Conservation (phyloP, 92 coral and sea anemone species). For the Desmophyllum pertusum region DNA sequence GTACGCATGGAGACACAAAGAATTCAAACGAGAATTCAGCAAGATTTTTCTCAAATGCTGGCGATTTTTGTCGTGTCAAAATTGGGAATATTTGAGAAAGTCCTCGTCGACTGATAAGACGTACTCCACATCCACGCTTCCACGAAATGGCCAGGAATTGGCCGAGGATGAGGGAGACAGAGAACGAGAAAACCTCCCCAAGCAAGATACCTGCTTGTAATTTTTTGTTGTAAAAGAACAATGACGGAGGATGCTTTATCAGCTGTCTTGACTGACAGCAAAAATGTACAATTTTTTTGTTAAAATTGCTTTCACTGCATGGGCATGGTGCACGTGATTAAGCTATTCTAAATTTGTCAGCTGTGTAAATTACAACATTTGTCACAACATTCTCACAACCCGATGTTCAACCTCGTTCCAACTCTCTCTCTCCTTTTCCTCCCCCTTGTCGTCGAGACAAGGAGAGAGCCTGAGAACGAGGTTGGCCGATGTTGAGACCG, state of each 20-base stretch:
- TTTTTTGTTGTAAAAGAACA: background rate
- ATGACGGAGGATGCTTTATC: background rate
- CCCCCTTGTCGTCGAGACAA: no score
- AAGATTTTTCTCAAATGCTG: conserved; percentile 57
- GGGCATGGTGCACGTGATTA: background rate
- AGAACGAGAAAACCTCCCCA: background rate
- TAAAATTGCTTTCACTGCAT: background rate
- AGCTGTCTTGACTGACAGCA: background rate
- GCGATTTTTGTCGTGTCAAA: conserved; percentile 42
- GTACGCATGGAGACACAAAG: conserved; percentile 83
- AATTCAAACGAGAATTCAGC: conserved; percentile 72
- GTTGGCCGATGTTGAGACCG: no score
- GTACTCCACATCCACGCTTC: background rate
- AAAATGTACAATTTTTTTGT: background rate
- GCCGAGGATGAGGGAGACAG: background rate
- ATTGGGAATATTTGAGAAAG: background rate
- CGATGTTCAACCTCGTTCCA: background rate
- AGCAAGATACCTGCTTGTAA: background rate
- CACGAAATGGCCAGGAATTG: background rate
- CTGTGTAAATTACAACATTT: background rate
- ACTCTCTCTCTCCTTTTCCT: no score
- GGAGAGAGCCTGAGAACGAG: no score
- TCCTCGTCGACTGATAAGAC: background rate
- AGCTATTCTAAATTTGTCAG: background rate
- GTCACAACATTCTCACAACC: no score